phyloP scores from a whole-genome alignment of 2,888 invertebrate genomes.

The Drosophila falleni region DNA sequence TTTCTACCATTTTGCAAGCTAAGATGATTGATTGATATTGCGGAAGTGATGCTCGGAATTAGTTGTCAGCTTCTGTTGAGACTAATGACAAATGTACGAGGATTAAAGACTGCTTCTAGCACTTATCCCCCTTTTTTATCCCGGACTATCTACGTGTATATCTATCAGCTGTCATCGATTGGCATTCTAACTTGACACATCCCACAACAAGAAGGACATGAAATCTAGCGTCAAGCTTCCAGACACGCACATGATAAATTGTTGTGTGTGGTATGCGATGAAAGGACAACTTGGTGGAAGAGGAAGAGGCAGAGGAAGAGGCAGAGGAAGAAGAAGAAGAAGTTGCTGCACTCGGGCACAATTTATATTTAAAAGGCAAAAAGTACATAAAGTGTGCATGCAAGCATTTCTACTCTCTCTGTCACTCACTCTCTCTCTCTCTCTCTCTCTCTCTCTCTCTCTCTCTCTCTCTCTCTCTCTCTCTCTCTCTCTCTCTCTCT shows the following conservation, averaged over 20 bases:
- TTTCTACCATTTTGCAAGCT: background rate
- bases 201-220: slow-evolving; percentile 44
- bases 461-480: background rate
- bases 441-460: no score
- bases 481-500: background rate
- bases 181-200: slow-evolving; percentile 51
- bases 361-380: slow-evolving; percentile 59
- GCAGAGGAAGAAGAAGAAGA: background rate
- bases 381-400: slow-evolving; percentile 19
- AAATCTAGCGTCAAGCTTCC: slow-evolving; percentile 55
- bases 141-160: background rate
- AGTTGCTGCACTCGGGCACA: slow-evolving; percentile 57
- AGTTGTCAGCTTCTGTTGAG: slow-evolving; percentile 1
- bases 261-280: slow-evolving; percentile 60
- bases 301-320: background rate
- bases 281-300: slow-evolving; percentile 30
- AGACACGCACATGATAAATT: slow-evolving; percentile 73
- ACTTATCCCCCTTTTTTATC: background rate
- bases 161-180: slow-evolving; percentile 56
- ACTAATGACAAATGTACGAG: slow-evolving; percentile 9
- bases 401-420: slow-evolving; percentile 4
- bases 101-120: background rate
- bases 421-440: background rate
- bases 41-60: background rate
- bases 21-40: slow-evolving; percentile 5